phyloP scores from a whole-genome alignment of 2,797 vertebrate genomes.

The Syngnathus acus region DNA sequence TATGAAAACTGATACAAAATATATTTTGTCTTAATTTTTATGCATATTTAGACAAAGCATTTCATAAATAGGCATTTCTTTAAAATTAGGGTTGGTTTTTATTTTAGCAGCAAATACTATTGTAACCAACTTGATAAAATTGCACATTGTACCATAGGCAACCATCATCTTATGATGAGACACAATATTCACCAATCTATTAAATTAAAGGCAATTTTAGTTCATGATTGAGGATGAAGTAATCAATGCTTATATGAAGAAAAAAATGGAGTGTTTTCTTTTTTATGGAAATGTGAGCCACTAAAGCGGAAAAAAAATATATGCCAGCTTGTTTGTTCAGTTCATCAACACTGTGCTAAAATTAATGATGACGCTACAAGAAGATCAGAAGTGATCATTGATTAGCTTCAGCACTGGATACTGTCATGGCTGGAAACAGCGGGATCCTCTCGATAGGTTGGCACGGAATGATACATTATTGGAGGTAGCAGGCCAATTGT shows the following conservation, averaged over 20 bases:
- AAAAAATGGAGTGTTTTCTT: not conserved
- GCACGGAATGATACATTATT: not conserved
- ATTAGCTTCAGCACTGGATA: not conserved
- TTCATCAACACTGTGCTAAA: not conserved
- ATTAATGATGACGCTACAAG: not conserved
- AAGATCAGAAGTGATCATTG: not conserved
- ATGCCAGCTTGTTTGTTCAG: not conserved
- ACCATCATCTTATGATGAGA: too few relatives aligned
- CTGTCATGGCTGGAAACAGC: not conserved
- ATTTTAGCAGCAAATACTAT: not conserved
- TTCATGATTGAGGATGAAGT: not conserved
- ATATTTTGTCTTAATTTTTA: not conserved
- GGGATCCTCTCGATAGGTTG: not conserved
- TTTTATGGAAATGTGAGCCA: not conserved
- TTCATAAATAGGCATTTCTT: not conserved
- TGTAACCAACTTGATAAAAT: not conserved
- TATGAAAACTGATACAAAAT: not conserved
- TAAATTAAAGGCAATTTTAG: too few relatives aligned
- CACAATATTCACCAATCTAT: too few relatives aligned
- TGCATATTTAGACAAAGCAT: not conserved
- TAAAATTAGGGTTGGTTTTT: not conserved
- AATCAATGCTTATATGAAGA: not conserved
- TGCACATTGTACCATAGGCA: not conserved
- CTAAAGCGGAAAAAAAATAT: not conserved
- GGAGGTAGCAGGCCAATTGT: not conserved